These are phyloP conservation scores for Drosophila miranda DNA, from an alignment of 1,140 invertebrate species.

Conservation along the genomic window DNA sequence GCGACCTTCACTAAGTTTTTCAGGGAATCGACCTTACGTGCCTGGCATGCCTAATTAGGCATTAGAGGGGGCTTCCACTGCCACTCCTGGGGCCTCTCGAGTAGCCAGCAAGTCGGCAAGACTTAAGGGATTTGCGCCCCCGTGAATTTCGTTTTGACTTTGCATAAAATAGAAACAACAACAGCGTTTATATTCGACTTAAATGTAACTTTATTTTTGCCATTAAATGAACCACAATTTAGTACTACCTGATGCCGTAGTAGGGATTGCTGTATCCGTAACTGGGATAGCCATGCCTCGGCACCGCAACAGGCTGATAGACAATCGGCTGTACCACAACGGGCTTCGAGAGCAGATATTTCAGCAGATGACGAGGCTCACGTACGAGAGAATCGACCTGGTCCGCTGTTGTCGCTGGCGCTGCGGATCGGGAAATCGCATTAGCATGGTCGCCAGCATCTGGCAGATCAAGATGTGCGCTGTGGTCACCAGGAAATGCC, in stretches of 20 bases:
- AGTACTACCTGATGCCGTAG: background rate
- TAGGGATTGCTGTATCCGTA: conserved; percentile 13
- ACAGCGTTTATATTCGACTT: conserved; percentile 28
- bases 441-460: conserved; percentile 43
- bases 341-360: conserved; percentile 23
- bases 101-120: background rate
- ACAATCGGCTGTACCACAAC: conserved; percentile 55
- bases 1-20: conserved; percentile 70
- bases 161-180: conserved; percentile 42
- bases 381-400: conserved; percentile 38
- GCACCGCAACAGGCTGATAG: background rate
- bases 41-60: conserved; percentile 66
- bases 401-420: conserved; percentile 12
- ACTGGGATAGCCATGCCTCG: background rate
- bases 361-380: conserved; percentile 53
- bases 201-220: conserved; percentile 24
- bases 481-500: conserved; percentile 58
- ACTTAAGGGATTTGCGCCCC: conserved; percentile 64
- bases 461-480: conserved; percentile 46
- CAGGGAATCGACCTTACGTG: conserved; percentile 66
- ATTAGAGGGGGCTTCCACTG: conserved; percentile 30
- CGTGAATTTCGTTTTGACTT: conserved; percentile 39
- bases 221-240: conserved; percentile 17
- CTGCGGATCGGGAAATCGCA: conserved; percentile 13
- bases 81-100: no score